Conservation (phyloP, 2,888 invertebrate genomes). For the Caenorhabditis sp. region DNA sequence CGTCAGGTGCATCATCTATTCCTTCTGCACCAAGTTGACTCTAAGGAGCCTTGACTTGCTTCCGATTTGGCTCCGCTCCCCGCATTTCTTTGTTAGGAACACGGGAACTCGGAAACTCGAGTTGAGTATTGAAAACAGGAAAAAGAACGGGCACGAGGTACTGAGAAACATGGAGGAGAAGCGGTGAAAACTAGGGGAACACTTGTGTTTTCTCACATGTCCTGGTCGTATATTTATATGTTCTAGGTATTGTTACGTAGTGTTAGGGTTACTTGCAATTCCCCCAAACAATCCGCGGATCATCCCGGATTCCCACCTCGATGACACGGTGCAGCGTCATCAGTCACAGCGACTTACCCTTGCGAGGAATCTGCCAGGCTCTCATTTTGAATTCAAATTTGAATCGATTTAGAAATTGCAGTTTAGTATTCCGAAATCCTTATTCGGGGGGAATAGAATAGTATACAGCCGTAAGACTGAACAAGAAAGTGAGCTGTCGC, state of each 20-base stretch:
- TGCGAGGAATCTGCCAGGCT: slow-evolving; percentile 50
- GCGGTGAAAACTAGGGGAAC: not conserved
- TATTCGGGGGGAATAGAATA: slow-evolving; percentile 8
- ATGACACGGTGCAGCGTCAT: slow-evolving; percentile 18
- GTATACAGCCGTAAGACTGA: slow-evolving; percentile 6
- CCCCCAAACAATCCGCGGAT: not conserved
- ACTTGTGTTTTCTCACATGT: not conserved
- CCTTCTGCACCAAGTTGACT: slow-evolving; percentile 28
- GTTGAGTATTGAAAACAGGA: slow-evolving; percentile 1
- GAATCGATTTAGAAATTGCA: too few species aligned
- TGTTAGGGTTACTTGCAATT: slow-evolving; percentile 7
- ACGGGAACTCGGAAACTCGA: not conserved
- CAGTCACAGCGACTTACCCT: slow-evolving; percentile 47
- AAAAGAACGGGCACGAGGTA: not conserved
- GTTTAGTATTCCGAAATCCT: too few species aligned
- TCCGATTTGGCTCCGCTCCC: slow-evolving; percentile 5
- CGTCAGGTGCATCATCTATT: slow-evolving; percentile 54
- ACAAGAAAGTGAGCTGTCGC: slow-evolving; percentile 15
- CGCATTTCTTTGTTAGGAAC: not conserved
- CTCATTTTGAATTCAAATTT: slow-evolving; percentile 31
- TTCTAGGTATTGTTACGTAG: not conserved
- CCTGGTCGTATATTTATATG: not conserved
- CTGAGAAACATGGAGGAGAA: not conserved
- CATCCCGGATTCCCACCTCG: slow-evolving; percentile 15
- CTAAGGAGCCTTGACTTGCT: not conserved